Percentiles rank a stretch among this genome's conserved stretches.
Conservation (phyloP, 2,888 invertebrate species). For the Timandra comae region DNA sequence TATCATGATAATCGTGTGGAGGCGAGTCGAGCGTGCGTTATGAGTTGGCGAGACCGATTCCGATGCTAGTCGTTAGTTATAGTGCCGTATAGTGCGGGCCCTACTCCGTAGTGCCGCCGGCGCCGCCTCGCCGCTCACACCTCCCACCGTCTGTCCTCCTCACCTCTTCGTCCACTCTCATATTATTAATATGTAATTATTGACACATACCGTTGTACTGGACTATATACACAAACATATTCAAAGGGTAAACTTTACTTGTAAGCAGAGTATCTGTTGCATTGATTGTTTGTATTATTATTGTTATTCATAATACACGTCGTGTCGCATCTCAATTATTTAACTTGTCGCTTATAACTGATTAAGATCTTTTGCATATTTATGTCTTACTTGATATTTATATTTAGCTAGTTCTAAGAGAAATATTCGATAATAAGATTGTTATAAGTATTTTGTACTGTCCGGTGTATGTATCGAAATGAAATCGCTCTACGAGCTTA, state of each 20-base stretch:
- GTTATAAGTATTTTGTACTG: conserved; percentile 40
- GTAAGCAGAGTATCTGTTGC: conserved; percentile 37
- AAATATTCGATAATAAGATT: conserved; percentile 34
- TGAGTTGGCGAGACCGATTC: conserved; percentile 48
- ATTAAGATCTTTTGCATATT: conserved; percentile 42
- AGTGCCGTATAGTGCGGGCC: conserved; percentile 3
- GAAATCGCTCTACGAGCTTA: conserved; percentile 17
- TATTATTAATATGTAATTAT: conserved; percentile 10
- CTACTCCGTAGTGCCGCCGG: conserved; percentile 5
- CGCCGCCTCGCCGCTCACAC: conserved; percentile 2
- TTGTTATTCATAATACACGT: too few species aligned
- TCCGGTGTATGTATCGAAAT: conserved; percentile 18
- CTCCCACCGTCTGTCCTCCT: conserved; percentile 24
- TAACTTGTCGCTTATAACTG: conserved; percentile 41
- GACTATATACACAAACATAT: conserved; percentile 36
- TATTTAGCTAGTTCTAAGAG: conserved; percentile 26
- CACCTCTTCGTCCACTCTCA: conserved; percentile 36
- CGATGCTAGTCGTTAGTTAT: conserved; percentile 5
- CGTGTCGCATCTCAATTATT: too few species aligned
- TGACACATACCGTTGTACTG: conserved; percentile 7
- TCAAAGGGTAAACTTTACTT: conserved; percentile 42
- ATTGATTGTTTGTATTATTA: conserved; percentile 30
- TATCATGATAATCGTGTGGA: conserved; percentile 3
- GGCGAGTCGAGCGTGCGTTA: conserved; percentile 14
- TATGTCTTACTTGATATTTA: conserved; percentile 30